These are phyloP conservation scores for Ginglymostoma cirratum DNA, from an alignment of 2,113 vertebrate species.

Conservation along the genomic window DNA sequence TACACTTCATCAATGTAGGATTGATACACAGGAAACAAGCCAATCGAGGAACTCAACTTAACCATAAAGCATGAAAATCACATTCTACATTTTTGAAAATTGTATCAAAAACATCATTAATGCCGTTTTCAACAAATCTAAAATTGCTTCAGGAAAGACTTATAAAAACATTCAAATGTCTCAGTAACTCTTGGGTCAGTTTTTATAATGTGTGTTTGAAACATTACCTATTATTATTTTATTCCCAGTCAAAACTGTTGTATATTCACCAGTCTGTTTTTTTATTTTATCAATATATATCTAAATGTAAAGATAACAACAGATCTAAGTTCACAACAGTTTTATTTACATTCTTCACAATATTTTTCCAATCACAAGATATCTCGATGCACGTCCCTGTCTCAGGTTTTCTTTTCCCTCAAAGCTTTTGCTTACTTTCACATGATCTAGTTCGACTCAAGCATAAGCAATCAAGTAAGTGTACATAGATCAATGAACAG, in stretches of 20 bases:
- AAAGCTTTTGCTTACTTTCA: too few relatives aligned
- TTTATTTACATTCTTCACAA: too few relatives aligned
- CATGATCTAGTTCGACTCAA: too few relatives aligned
- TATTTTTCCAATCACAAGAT: too few relatives aligned
- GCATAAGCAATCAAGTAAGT: too few relatives aligned
- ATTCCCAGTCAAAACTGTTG: not conserved
- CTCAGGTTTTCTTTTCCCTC: too few relatives aligned
- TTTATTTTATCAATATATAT: too few relatives aligned
- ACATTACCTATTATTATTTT: not conserved
- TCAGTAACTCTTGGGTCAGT: not conserved
- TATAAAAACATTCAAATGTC: not conserved
- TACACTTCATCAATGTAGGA: not conserved
- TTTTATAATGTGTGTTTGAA: not conserved
- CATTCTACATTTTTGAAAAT: not conserved
- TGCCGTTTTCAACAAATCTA: not conserved
- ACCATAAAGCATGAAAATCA: not conserved
- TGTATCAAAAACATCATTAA: not conserved
- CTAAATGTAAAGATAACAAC: too few relatives aligned
- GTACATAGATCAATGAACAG: too few relatives aligned
- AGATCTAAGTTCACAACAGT: too few relatives aligned
- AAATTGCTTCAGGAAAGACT: not conserved
- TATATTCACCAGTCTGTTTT: too few relatives aligned
- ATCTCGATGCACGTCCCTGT: too few relatives aligned
- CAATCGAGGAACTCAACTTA: not conserved
- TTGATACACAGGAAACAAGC: not conserved